These are phyloP conservation scores for Polydrusus pterygomalis DNA, from an alignment of 2,888 invertebrate genomes.

Conservation along the genomic window DNA sequence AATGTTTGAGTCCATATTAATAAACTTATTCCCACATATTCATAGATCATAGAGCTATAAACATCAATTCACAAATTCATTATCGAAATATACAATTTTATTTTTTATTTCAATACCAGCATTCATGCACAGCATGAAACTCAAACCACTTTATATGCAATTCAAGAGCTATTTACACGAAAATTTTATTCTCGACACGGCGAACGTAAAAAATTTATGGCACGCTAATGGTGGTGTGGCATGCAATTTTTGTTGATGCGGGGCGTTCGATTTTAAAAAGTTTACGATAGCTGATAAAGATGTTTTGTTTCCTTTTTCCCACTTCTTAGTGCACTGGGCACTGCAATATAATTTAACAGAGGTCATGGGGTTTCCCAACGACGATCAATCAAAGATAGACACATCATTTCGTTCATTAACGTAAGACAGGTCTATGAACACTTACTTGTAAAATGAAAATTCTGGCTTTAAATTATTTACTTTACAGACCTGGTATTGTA, in stretches of 20 bases:
- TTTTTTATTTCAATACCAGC: conserved; percentile 31
- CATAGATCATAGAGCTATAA: not conserved
- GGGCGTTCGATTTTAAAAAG: conserved; percentile 17
- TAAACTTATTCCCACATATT: not conserved
- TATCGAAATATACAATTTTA: conserved; percentile 32
- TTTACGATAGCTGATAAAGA: not conserved
- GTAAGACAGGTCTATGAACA: too few relatives aligned
- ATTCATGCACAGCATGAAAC: conserved; percentile 36
- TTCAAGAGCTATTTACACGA: conserved; percentile 38
- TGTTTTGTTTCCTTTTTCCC: not conserved
- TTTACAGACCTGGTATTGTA: too few relatives aligned
- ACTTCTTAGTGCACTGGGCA: not conserved
- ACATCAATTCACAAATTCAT: conserved; percentile 19
- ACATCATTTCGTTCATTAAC: too few relatives aligned
- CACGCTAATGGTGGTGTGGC: conserved; percentile 31
- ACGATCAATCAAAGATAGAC: too few relatives aligned
- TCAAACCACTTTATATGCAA: conserved; percentile 36
- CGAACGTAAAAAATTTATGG: conserved; percentile 18
- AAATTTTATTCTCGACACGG: conserved; percentile 37
- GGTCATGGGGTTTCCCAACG: too few relatives aligned
- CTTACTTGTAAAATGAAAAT: too few relatives aligned
- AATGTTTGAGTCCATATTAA: too few relatives aligned
- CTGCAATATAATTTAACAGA: too few relatives aligned
- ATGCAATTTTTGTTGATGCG: conserved; percentile 38
- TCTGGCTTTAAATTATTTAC: too few relatives aligned